Percentiles rank a stretch among this genome's conserved stretches.
phyloP scores from a whole-genome alignment of 2,113 vertebrate species.

The Mormyrus iriodes region DNA sequence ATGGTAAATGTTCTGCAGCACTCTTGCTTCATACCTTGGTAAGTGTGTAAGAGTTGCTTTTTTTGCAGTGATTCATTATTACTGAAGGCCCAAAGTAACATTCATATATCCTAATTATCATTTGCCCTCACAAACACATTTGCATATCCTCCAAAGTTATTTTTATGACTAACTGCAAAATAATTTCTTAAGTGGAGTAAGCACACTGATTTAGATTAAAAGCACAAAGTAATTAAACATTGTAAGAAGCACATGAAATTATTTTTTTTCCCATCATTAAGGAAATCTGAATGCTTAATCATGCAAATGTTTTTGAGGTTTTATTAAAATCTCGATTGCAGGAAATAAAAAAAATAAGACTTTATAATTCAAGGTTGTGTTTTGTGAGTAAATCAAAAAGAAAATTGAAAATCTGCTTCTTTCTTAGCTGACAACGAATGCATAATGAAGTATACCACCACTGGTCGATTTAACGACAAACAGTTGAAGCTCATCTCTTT shows the following conservation, averaged over 20 bases:
- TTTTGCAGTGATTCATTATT: constrained; percentile 3
- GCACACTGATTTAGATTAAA: neutral
- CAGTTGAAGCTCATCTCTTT: neutral
- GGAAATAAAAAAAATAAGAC: neutral
- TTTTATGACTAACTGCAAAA: constrained; percentile 2
- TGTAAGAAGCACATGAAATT: neutral
- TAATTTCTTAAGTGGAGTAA: constrained; percentile 13
- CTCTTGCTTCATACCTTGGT: neutral
- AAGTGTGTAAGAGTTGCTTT: neutral
- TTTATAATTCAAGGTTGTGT: constrained; percentile 1
- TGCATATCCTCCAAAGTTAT: constrained; percentile 4
- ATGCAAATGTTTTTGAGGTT: neutral
- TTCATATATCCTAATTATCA: constrained; percentile 8
- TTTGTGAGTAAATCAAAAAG: neutral
- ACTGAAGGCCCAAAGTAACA: constrained; percentile 1
- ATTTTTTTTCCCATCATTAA: constrained; percentile 8
- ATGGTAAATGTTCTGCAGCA: neutral
- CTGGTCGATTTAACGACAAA: neutral
- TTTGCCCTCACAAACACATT: constrained; percentile 19
- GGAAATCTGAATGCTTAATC: neutral
- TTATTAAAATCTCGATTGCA: neutral
- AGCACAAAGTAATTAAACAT: neutral
- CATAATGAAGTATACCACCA: neutral
- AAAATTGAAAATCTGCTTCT: neutral
- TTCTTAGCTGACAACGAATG: neutral